Conservation (phyloP, 1,140 invertebrate genomes). For the Platyura marginata region DNA sequence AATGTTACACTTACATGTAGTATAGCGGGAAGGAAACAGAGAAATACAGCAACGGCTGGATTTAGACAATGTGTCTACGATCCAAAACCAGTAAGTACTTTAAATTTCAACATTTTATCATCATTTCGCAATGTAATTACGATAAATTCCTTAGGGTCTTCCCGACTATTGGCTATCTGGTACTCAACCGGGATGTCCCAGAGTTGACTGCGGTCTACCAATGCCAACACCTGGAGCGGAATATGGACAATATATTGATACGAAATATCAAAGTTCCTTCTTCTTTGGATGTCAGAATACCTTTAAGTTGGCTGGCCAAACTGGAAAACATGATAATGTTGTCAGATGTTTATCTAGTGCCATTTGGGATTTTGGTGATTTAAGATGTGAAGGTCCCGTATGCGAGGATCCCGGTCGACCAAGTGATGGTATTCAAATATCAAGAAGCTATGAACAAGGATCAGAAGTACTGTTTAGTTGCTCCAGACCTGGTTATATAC, state of each 20-base stretch:
- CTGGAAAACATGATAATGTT: slow-evolving; percentile 75
- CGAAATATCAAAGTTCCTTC: slow-evolving; percentile 79
- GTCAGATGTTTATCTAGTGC: slow-evolving; percentile 80
- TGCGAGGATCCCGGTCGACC: slow-evolving; percentile 90
- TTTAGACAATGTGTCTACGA: slow-evolving; percentile 93
- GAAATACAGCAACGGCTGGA: slow-evolving; percentile 57
- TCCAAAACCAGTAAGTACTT: slow-evolving; percentile 55
- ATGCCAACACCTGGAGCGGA: slow-evolving; percentile 79
- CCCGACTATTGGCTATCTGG: slow-evolving; percentile 88
- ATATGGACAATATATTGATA: slow-evolving; percentile 74
- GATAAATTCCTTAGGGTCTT: slow-evolving; percentile 40
- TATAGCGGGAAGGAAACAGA: slow-evolving; percentile 52
- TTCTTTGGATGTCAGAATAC: slow-evolving; percentile 94
- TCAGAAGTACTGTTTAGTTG: slow-evolving; percentile 83
- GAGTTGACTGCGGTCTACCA: slow-evolving; percentile 73
- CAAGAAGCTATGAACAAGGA: slow-evolving; percentile 83
- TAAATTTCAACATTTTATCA: slow-evolving; percentile 3
- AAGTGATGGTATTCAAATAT: slow-evolving; percentile 72
- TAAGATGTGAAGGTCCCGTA: slow-evolving; percentile 88
- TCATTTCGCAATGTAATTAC: too few relatives aligned
- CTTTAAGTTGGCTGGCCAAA: slow-evolving; percentile 84
- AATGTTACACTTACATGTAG: slow-evolving; percentile 75
- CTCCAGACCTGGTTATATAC: slow-evolving; percentile 76
- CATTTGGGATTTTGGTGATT: slow-evolving; percentile 92
- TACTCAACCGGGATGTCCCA: slow-evolving; percentile 61